Evolutionary conservation across 2,797 vertebrate genomes (phyloP).

Genomic region (Pempheris klunzingeri): DNA sequence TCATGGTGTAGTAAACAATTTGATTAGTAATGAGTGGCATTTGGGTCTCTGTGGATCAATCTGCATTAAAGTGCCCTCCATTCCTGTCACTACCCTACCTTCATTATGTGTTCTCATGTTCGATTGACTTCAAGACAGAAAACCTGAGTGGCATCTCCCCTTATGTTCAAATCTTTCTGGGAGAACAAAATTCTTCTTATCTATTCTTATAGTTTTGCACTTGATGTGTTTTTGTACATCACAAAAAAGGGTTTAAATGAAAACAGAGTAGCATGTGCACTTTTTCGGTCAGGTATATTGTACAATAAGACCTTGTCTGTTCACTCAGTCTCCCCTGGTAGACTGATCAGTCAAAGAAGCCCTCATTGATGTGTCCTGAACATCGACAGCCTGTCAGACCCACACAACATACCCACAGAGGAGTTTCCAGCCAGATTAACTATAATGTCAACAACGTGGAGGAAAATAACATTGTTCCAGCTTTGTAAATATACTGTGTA

Average conservation of each 20-base stretch:
- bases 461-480: background rate
- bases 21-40: constrained; percentile 75
- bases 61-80: constrained; percentile 55
- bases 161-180: constrained; percentile 3
- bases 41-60: constrained; percentile 62
- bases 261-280: constrained; percentile 18
- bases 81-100: constrained; percentile 62
- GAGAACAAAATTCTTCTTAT: constrained; percentile 3
- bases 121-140: constrained; percentile 43
- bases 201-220: background rate
- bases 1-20: constrained; percentile 66
- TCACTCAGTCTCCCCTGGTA: constrained; percentile 20
- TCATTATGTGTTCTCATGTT: constrained; percentile 67
- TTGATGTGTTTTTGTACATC: constrained; percentile 15
- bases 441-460: constrained; percentile 5
- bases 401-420: background rate
- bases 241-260: constrained; percentile 9
- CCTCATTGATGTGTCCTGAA: constrained; percentile 21
- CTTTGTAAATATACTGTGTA: background rate
- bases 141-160: constrained; percentile 34
- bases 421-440: constrained; percentile 24
- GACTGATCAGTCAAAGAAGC: constrained; percentile 36
- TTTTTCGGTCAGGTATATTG: constrained; percentile 12
- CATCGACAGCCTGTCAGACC: constrained; percentile 27
- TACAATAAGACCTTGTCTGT: constrained; percentile 8